These are phyloP conservation scores for Cichlasoma orientale DNA, from an alignment of 2,797 vertebrate species.

Conservation along the genomic window DNA sequence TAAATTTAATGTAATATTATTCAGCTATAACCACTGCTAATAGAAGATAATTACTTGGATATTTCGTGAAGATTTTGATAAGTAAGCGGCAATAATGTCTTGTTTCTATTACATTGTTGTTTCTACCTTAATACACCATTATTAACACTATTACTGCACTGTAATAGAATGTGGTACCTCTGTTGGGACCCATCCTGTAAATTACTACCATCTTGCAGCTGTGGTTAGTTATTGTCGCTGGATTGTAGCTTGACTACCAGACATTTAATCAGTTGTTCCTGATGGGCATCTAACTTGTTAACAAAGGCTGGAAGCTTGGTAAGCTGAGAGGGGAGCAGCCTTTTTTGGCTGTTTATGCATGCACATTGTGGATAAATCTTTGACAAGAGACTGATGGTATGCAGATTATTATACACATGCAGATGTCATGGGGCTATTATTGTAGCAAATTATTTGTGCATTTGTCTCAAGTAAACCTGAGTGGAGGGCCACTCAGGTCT, in stretches of 20 bases:
- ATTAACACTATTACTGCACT: background rate
- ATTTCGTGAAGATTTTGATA: no score
- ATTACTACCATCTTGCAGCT: background rate
- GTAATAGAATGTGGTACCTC: no score
- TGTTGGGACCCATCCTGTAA: background rate
- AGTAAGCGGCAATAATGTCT: no score
- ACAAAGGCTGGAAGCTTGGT: background rate
- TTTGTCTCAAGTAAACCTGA: no score
- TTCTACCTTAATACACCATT: background rate
- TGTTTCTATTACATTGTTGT: no score
- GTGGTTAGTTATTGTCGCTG: background rate
- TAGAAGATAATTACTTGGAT: no score
- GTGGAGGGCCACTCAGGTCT: no score
- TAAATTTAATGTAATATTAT: background rate
- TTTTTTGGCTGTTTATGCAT: background rate
- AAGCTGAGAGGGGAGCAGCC: background rate
- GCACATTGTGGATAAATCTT: background rate
- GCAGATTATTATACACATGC: background rate
- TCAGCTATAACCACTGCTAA: background rate
- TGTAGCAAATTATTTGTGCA: no score
- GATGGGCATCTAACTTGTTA: background rate
- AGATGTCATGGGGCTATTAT: background rate
- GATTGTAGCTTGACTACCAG: background rate
- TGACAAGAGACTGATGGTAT: background rate
- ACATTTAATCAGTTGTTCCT: background rate